These are phyloP conservation scores for Athene noctua DNA, from an alignment of 2,113 vertebrate genomes.

Conservation along the genomic window DNA sequence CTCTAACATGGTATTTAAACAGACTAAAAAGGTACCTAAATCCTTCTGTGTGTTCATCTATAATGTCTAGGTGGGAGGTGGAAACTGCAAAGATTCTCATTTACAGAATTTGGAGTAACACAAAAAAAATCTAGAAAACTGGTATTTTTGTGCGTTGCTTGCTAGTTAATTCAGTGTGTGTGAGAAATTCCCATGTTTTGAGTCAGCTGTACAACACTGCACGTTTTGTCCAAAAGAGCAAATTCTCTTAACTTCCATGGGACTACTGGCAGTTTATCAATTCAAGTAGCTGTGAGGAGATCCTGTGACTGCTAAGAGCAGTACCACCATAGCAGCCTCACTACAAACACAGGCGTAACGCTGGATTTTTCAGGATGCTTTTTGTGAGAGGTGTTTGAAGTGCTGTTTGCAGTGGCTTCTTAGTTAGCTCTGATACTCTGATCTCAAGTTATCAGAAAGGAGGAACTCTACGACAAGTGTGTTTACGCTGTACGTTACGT, in stretches of 20 bases:
- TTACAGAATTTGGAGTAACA: neutral
- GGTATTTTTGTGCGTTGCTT: neutral
- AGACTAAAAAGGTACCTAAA: neutral
- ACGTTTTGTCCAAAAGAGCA: neutral
- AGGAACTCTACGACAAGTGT: neutral
- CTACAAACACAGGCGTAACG: fast-evolving
- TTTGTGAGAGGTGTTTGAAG: neutral
- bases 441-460: neutral
- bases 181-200: neutral
- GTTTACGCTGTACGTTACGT: neutral
- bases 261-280: neutral
- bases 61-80: fast-evolving
- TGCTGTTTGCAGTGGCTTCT: fast-evolving
- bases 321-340: neutral
- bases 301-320: neutral
- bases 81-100: neutral
- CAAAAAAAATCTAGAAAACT: neutral
- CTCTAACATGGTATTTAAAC: fast-evolving
- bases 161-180: neutral
- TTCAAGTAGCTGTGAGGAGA: neutral
- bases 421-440: neutral
- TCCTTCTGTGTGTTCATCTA: neutral
- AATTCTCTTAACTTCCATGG: neutral
- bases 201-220: neutral
- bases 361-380: neutral